Evolutionary conservation across 2,888 invertebrate species (phyloP).

Genomic region (Druceiella hillmani): DNA sequence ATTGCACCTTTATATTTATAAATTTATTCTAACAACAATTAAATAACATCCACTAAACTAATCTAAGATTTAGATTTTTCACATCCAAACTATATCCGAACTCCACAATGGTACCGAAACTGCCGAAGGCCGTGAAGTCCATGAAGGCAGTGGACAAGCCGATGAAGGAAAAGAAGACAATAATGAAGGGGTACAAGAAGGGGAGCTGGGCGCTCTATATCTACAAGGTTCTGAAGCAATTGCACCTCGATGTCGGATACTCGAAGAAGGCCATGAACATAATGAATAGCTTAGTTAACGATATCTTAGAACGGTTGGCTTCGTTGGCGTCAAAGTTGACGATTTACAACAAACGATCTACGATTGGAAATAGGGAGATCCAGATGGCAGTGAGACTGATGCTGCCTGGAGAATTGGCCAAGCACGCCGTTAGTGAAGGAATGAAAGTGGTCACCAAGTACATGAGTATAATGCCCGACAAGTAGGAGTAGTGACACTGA

Average conservation of each 20-base stretch:
- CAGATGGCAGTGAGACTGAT: constrained; percentile 62
- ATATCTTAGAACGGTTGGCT: constrained; percentile 68
- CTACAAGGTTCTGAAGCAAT: constrained; percentile 56
- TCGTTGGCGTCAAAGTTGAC: constrained; percentile 59
- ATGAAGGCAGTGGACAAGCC: constrained; percentile 39
- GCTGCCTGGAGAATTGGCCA: constrained; percentile 66
- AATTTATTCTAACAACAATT: no score
- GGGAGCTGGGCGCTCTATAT: constrained; percentile 55
- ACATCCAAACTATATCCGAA: no score
- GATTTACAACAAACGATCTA: constrained; percentile 57
- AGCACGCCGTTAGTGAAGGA: constrained; percentile 64
- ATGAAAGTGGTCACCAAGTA: constrained; percentile 49
- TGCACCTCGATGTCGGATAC: constrained; percentile 56
- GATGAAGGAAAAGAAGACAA: constrained; percentile 45
- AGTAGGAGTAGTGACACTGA: no score
- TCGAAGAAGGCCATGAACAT: constrained; percentile 66
- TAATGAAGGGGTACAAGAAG: constrained; percentile 50
- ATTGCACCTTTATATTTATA: no score
- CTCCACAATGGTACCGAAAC: no score
- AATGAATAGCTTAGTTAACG: constrained; percentile 71
- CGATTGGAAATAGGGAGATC: constrained; percentile 63
- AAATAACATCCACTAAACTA: no score
- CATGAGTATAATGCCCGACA: no score
- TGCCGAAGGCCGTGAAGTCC: constrained; percentile 32
- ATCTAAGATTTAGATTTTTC: no score